Percentiles rank a stretch among this genome's conserved stretches.
These are phyloP conservation scores for Onthophagus taurus DNA, from an alignment of 1,140 invertebrate species.

Conservation along the genomic window DNA sequence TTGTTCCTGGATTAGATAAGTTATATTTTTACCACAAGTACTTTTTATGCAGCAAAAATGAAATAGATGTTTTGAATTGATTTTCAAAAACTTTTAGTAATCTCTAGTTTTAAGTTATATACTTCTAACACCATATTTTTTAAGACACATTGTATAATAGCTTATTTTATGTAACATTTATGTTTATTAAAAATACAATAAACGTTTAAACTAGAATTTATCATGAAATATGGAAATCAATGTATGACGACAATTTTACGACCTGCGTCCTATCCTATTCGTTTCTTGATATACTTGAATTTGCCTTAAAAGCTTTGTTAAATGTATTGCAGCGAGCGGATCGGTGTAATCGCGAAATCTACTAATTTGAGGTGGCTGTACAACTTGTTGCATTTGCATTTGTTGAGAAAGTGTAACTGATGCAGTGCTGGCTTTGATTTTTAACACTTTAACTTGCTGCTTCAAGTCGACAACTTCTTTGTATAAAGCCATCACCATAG, in stretches of 20 bases:
- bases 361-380: conserved; percentile 10
- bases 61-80: background rate
- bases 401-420: conserved; percentile 7
- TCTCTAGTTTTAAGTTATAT: background rate
- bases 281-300: conserved; percentile 31
- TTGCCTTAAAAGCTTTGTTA: conserved; percentile 32
- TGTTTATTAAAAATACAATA: too few relatives aligned
- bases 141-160: too few relatives aligned
- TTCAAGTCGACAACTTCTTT: conserved; percentile 42
- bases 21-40: too few relatives aligned
- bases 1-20: too few relatives aligned
- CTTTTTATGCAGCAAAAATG: too few relatives aligned
- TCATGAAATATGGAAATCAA: too few relatives aligned
- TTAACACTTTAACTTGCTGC: conserved; percentile 38
- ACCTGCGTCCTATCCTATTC: conserved; percentile 11
- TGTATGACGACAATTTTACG: conserved; percentile 8
- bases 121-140: background rate
- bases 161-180: background rate
- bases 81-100: background rate
- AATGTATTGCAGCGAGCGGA: conserved; percentile 27
- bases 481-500: conserved; percentile 41
- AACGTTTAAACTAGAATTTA: too few relatives aligned
- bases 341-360: conserved; percentile 25
- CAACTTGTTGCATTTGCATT: conserved; percentile 9
- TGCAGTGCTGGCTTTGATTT: conserved; percentile 29